Conservation (phyloP, 2,888 invertebrate species). For the Rhagium mordax region DNA sequence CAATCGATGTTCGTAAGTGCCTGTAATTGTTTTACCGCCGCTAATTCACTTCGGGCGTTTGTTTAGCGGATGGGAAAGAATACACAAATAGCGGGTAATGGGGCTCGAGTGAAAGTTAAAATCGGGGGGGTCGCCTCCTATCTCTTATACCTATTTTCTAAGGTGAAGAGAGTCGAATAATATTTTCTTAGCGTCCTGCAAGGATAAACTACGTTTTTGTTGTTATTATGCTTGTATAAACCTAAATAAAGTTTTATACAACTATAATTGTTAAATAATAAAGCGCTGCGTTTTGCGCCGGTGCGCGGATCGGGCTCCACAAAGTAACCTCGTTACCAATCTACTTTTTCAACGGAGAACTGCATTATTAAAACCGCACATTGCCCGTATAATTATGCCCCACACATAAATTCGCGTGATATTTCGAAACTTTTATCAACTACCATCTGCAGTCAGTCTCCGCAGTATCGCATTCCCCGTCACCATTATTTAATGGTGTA, state of each 20-base stretch:
- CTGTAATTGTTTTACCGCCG: not conserved
- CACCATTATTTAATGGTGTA: not conserved
- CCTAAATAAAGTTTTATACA: no score
- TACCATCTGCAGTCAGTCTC: not conserved
- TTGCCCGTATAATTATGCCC: not conserved
- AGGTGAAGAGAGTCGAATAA: no score
- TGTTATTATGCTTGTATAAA: no score
- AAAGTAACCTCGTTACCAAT: no score
- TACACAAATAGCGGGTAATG: not conserved
- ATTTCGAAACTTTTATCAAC: conserved; percentile 3
- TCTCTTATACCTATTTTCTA: no score
- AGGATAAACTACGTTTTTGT: no score
- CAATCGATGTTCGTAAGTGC: not conserved
- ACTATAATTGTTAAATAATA: no score
- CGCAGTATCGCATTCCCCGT: not conserved
- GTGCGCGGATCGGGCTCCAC: no score
- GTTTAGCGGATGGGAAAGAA: not conserved
- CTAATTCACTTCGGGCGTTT: not conserved
- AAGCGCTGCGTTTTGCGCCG: no score
- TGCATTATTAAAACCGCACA: not conserved
- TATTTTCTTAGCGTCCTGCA: no score
- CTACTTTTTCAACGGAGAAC: not conserved
- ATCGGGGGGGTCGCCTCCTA: no score
- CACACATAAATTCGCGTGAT: not conserved
- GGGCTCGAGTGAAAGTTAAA: no score